These are phyloP conservation scores for Platysternon megacephalum DNA, from an alignment of 2,113 vertebrate species.

Conservation along the genomic window DNA sequence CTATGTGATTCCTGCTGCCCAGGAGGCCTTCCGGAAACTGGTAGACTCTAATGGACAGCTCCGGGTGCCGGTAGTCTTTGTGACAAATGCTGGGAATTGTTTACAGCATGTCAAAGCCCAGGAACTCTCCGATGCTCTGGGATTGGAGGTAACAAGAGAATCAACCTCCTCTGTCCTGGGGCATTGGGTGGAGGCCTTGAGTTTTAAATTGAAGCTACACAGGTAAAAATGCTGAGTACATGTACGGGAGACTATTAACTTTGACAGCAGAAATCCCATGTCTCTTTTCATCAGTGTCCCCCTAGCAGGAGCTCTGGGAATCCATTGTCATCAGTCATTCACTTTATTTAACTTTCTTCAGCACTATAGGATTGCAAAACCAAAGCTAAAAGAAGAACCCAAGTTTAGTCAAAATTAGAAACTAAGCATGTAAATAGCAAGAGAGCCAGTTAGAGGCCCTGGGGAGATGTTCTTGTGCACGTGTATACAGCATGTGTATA, in stretches of 20 bases:
- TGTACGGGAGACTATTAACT: not conserved
- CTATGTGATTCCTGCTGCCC: constrained; percentile 87
- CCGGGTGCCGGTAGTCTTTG: constrained; percentile 93
- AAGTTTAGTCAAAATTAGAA: not conserved
- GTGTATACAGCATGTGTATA: no score
- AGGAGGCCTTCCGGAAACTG: constrained; percentile 86
- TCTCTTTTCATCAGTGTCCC: not conserved
- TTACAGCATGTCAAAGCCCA: constrained; percentile 86
- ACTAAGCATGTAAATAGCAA: not conserved
- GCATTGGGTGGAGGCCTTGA: not conserved
- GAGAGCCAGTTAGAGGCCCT: not conserved
- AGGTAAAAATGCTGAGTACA: not conserved
- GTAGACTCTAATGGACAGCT: constrained; percentile 83
- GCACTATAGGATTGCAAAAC: not conserved
- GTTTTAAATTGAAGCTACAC: not conserved
- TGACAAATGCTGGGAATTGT: constrained; percentile 95
- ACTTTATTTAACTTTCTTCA: not conserved
- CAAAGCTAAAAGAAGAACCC: not conserved
- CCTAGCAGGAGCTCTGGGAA: not conserved
- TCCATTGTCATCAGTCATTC: not conserved
- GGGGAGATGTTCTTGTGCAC: not conserved
- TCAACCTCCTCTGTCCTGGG: not conserved
- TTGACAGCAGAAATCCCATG: not conserved
- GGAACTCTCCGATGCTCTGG: constrained; percentile 87
- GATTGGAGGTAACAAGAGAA: constrained; percentile 84